Evolutionary conservation across 2,797 vertebrate species (phyloP), one percentile per base, ranked within the genome.

Genomic region (Bufotes viridis): DNA sequence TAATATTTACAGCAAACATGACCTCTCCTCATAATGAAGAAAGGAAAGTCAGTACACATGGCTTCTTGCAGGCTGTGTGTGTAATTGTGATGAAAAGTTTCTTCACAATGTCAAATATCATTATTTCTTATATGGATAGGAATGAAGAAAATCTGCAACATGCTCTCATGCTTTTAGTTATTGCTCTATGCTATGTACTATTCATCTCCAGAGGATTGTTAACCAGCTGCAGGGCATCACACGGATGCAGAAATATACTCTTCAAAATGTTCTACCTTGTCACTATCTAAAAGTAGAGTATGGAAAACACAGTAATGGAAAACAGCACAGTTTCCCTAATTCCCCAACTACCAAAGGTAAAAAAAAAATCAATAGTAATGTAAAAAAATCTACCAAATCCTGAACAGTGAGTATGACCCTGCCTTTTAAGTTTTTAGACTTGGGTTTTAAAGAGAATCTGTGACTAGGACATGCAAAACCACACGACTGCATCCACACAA

Each of bases 1-100:
- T 74, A 60, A 81, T 87, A 81, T 82, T 83, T 82, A 87, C 34
- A 72, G 29, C 53, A 58, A 85, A 65, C 74, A 78, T 78, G 58
- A 78, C 70, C 55, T 84, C 55, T 75, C 58, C 13, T 61, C 75
- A 34, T 24, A 57, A 84, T 70, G 20, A 6, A 74, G 57, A 60
- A 84, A 74, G 65, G 22, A 13, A 84, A 75, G 49, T 70, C 42
- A 82, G 26, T 15, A 82, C 49, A 69, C 18, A 82, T 20, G 24
- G 58, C 78, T 76, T 76, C 74, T 20, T 53, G 12, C 20, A 24
- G 49, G 74, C 51, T 55, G 49, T 76, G 74, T 53, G 24, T 75
- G 51, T 55, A 22, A 74, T 76, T 76, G 55, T 7, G 24, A 76
- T 53, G 72, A 55, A 53, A 76, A n/a, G 5, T 55, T 53, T n/a